Percentiles rank a stretch among this genome's conserved stretches.
phyloP scores from a whole-genome alignment of 2,797 vertebrate genomes.

The Trachops cirrhosus region DNA sequence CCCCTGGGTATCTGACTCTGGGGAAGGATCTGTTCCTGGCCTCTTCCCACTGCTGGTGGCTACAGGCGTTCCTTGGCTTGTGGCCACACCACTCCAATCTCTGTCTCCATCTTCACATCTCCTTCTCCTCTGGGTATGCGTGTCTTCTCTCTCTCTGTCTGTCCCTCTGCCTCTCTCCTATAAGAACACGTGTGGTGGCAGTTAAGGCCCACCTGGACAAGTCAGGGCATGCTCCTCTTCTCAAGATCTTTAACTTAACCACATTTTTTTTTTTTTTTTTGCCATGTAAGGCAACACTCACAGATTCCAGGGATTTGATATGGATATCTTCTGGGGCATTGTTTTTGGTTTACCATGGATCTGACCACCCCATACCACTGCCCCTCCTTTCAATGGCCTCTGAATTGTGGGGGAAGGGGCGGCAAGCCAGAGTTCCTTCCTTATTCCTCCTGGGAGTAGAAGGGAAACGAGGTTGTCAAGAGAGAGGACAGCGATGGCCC shows the following conservation, averaged over 20 bases:
- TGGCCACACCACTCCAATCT: neutral
- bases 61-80: neutral
- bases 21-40: neutral
- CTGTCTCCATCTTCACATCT: neutral
- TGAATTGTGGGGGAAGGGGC: neutral
- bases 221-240: neutral
- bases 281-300: neutral
- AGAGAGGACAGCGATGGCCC: neutral
- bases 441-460: neutral
- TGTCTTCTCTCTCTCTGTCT: neutral
- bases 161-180: neutral
- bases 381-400: neutral
- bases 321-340: neutral
- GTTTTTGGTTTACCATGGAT: neutral
- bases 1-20: neutral
- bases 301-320: neutral
- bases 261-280: neutral
- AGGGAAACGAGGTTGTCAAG: neutral
- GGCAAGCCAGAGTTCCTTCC: neutral
- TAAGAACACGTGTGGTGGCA: neutral
- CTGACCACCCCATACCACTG: neutral
- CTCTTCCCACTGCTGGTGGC: neutral
- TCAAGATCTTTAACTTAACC: neutral
- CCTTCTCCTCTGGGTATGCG: neutral
- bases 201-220: neutral